Evolutionary conservation across 1,140 invertebrate genomes (phyloP).

Genomic region (Thalassaphorura encarpata): DNA sequence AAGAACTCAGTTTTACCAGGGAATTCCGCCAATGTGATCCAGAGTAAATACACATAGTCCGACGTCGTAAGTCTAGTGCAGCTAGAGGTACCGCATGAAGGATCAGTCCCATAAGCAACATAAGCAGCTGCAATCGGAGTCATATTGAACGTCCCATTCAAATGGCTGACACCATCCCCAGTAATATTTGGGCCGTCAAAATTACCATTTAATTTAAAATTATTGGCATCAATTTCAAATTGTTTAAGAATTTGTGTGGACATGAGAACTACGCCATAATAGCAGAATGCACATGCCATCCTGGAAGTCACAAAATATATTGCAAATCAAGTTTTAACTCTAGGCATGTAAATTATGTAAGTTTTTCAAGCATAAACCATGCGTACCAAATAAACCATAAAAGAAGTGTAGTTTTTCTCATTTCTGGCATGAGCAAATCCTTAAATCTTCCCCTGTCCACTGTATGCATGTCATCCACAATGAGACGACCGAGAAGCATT

Average conservation of each 20-base stretch:
- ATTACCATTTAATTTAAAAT: neutral
- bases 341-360: too few relatives aligned
- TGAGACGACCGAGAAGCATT: slow-evolving; percentile 74
- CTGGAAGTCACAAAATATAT: slow-evolving; percentile 41
- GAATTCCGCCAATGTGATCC: slow-evolving; percentile 92
- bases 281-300: slow-evolving; percentile 90
- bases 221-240: neutral
- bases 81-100: too few relatives aligned
- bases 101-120: too few relatives aligned
- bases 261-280: slow-evolving; percentile 91
- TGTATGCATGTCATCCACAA: slow-evolving; percentile 62
- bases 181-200: neutral
- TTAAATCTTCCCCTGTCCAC: slow-evolving; percentile 54
- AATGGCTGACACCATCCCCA: neutral
- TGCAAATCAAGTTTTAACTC: neutral
- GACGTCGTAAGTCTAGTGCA: slow-evolving; percentile 51
- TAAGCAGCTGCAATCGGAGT: too few relatives aligned
- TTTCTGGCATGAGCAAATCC: slow-evolving; percentile 67
- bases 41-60: slow-evolving; percentile 86
- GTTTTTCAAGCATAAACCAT: slow-evolving; percentile 12
- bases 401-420: slow-evolving; percentile 70
- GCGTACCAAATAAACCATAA: slow-evolving; percentile 87
- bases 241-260: slow-evolving; percentile 83
- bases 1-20: slow-evolving; percentile 53
- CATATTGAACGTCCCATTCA: neutral